phyloP scores from a whole-genome alignment of 23 tunicate genomes.

The Diplosoma virens region DNA sequence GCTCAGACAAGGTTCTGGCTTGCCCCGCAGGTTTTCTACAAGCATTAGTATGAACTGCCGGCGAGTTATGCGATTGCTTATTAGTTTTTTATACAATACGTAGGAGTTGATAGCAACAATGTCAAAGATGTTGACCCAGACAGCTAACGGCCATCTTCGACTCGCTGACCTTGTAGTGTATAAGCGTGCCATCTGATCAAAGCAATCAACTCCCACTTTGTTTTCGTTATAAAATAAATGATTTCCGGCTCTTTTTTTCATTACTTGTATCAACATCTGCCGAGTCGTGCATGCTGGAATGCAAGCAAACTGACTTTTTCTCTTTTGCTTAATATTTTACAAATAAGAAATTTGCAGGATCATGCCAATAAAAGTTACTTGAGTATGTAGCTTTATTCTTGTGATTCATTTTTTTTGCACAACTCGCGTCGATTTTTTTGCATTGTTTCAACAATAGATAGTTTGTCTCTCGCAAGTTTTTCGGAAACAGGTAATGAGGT shows the following conservation, averaged over 20 bases:
- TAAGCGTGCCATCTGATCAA: constrained; percentile 1
- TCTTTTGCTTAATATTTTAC: background rate
- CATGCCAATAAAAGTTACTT: background rate
- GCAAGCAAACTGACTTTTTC: background rate
- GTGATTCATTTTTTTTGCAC: background rate
- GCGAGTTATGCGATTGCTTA: too few species aligned
- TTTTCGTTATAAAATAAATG: constrained; percentile 2
- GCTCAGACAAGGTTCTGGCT: too few species aligned
- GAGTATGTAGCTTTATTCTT: background rate
- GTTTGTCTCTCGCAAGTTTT: background rate
- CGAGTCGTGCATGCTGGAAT: background rate
- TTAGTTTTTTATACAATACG: too few species aligned
- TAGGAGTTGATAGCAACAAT: background rate
- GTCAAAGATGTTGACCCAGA: constrained; percentile 2
- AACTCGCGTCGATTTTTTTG: background rate
- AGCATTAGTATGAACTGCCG: too few species aligned
- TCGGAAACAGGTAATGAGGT: constrained; percentile 1
- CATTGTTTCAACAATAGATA: constrained; percentile 3
- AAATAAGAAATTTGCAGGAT: background rate
- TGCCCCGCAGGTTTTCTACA: too few species aligned
- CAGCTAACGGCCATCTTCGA: constrained; percentile 15
- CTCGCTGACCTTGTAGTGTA: background rate
- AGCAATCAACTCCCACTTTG: background rate
- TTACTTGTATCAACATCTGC: background rate
- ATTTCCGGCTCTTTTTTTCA: too few species aligned